A percentile compares a stretch with the other conserved stretches of the same genome.
Evolutionary conservation across 1,140 invertebrate genomes (phyloP).

Genomic region (Drosophila insularis): DNA sequence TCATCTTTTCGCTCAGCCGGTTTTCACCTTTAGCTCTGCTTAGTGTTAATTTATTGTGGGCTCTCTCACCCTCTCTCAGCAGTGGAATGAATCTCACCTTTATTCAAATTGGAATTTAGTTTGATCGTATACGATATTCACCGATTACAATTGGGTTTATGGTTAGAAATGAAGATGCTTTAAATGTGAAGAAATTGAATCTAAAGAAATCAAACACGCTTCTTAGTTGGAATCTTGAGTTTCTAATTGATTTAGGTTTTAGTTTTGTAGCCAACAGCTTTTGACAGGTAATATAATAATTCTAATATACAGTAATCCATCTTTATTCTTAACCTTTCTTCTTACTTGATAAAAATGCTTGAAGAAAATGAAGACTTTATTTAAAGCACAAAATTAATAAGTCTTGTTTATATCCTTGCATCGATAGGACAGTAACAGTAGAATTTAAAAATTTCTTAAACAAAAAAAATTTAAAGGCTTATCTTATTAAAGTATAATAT

Average conservation of each 20-base stretch:
- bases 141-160: background rate
- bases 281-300: background rate
- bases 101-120: conserved; percentile 66
- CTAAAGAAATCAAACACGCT: conserved; percentile 31
- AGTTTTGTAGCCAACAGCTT: conserved; percentile 39
- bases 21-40: conserved; percentile 42
- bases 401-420: too few relatives aligned
- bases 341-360: too few relatives aligned
- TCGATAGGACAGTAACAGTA: too few relatives aligned
- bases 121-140: conserved; percentile 71
- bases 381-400: too few relatives aligned
- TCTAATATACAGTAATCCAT: too few relatives aligned
- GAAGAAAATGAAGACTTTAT: too few relatives aligned
- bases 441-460: too few relatives aligned
- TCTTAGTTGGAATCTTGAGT: conserved; percentile 14
- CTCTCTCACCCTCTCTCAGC: conserved; percentile 45
- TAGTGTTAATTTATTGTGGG: conserved; percentile 60
- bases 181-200: conserved; percentile 8
- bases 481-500: too few relatives aligned
- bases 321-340: too few relatives aligned
- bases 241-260: background rate
- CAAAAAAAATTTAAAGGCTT: too few relatives aligned
- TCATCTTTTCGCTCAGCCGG: conserved; percentile 72
- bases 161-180: background rate
- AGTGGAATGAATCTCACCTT: conserved; percentile 73